phyloP scores from a whole-genome alignment of 2,888 invertebrate species.

The Hipparchia sbordonii region DNA sequence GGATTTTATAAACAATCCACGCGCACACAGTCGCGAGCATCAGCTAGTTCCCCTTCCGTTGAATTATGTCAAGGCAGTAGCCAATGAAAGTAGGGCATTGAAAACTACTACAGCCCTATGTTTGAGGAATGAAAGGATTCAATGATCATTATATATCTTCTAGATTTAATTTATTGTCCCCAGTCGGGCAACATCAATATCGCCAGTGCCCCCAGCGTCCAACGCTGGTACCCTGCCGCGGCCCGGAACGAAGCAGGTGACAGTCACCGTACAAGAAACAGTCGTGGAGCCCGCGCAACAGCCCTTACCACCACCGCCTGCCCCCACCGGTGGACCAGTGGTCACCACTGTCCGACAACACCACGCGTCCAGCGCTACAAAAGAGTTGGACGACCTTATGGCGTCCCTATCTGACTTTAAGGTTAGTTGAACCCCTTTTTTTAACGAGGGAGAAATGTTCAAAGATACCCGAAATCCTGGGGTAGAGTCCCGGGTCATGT shows the following conservation, averaged over 20 bases:
- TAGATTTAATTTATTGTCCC: not conserved
- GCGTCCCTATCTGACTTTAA: constrained; percentile 97
- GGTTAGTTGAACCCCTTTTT: constrained; percentile 74
- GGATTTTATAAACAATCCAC: no score
- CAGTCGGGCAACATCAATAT: constrained; percentile 67
- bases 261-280: constrained; percentile 80
- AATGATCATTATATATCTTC: no score
- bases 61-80: no score
- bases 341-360: constrained; percentile 56
- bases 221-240: constrained; percentile 71
- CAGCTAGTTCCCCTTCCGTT: no score
- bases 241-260: constrained; percentile 82
- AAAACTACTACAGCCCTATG: no score
- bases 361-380: constrained; percentile 94
- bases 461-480: no score
- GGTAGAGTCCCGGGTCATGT: no score
- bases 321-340: constrained; percentile 41
- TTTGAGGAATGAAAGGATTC: no score
- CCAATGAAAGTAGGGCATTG: no score
- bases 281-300: constrained; percentile 77
- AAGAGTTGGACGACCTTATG: constrained; percentile 98
- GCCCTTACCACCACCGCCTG: constrained; percentile 57
- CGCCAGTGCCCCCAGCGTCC: constrained; percentile 54
- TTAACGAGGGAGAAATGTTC: no score
- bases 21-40: no score